Conservation (phyloP, 2,888 invertebrate species). For the Catocala fraxini region DNA sequence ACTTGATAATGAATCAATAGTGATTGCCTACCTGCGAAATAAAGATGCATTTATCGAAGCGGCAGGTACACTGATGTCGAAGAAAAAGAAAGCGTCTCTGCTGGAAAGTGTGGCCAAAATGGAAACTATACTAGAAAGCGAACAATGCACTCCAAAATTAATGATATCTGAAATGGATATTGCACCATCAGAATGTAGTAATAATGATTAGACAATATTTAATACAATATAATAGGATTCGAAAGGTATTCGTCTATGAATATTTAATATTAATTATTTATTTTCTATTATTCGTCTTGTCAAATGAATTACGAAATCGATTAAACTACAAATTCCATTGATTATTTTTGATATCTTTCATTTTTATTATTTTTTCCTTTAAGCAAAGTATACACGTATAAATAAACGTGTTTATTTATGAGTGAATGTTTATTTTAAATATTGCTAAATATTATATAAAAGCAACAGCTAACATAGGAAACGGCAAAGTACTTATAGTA, state of each 20-base stretch:
- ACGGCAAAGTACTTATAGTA: no score
- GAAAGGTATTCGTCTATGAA: neutral
- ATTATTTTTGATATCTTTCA: no score
- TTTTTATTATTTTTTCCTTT: no score
- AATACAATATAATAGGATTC: neutral
- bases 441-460: no score
- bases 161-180: neutral
- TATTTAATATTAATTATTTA: neutral
- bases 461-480: no score
- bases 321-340: no score
- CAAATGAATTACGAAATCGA: no score
- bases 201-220: neutral
- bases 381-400: no score
- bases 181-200: neutral
- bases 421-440: no score
- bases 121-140: conserved; percentile 71
- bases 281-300: neutral
- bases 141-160: conserved; percentile 47
- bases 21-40: conserved; percentile 65
- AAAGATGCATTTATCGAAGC: conserved; percentile 54
- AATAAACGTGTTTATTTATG: no score
- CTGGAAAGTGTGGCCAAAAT: conserved; percentile 68
- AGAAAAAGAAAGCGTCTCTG: conserved; percentile 65
- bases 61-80: conserved; percentile 53
- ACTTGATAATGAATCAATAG: conserved; percentile 62